Evolutionary conservation across 2,888 invertebrate species (phyloP), one percentile per base, ranked within the genome.

Genomic region (Cryptocephalus primarius): DNA sequence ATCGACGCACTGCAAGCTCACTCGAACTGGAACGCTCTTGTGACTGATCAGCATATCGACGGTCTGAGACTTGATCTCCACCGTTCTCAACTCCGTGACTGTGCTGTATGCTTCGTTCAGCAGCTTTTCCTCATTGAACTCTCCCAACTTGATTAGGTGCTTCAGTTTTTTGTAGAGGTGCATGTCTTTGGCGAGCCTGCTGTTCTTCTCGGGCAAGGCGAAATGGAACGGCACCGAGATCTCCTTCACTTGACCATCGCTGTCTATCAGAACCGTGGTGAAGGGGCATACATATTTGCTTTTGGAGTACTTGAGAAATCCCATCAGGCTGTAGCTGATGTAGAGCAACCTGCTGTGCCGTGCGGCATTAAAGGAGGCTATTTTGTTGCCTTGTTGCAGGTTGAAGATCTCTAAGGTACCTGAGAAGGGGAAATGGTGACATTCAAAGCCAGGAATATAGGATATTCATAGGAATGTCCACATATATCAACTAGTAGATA

Each of bases 321-420:
- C 91, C 65, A 92, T 77, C 47, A 92, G 72, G 9, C 88, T 86
- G 64, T 91, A 85, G 50, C 83, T 83, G 42, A 85, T 83, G 63
- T 89, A 89, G 4, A 92, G 62, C 22, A 92, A 72, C 61, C 82
- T 80, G 32, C 89, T 91, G 64, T 82, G 79, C 68, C 89, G 93
- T 40, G 87, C 84, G 1, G 93, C 91, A 40, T 86, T 86, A 66
- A 95, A 96, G 0, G 90, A 89, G 10, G 91, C 88, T 8, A 96
- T 85, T 69, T 91, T 83, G 9, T 85, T 84, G 1, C 96, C 95
- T 64, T 88, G 83, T 64, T 92, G 90, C 61, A 91, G 79, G 4
- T 89, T 78, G 83, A 96, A 93, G 48, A 97, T 88, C 70, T 96
- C 97, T 45, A 99, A 76, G 8, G 92, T 79, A 10, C 94, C 22